Percentiles rank a stretch among this genome's conserved stretches.
These are phyloP conservation scores for Drosophila formosana DNA, from an alignment of 2,888 invertebrate species.

Conservation along the genomic window DNA sequence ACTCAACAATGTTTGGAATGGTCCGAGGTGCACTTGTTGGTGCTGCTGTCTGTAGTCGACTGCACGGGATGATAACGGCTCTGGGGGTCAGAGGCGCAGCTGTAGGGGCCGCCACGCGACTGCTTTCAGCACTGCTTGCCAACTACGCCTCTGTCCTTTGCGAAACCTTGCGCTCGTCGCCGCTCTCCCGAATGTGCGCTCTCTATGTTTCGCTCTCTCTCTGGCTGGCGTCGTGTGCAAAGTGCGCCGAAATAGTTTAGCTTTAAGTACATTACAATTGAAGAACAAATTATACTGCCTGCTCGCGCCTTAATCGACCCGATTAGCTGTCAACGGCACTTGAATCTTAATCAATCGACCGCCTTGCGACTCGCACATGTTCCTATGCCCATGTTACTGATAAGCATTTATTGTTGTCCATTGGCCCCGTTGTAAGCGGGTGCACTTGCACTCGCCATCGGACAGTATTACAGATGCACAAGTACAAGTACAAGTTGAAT, in stretches of 20 bases:
- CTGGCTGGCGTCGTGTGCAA: conserved; percentile 20
- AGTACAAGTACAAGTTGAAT: not conserved
- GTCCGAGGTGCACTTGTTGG: conserved; percentile 19
- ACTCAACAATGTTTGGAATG: conserved; percentile 47
- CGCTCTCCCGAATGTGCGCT: not conserved
- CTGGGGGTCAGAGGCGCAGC: conserved; percentile 25
- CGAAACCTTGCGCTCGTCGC: conserved; percentile 7
- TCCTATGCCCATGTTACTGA: conserved; percentile 39
- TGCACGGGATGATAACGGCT: conserved; percentile 51
- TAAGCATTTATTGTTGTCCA: conserved; percentile 57
- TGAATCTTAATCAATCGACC: conserved; percentile 55
- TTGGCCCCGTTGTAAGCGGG: conserved; percentile 48
- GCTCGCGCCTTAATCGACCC: conserved; percentile 51
- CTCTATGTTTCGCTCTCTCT: not conserved
- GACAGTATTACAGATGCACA: not conserved
- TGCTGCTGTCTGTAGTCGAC: conserved; percentile 31
- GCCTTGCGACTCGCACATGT: conserved; percentile 30
- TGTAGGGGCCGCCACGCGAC: conserved; percentile 2
- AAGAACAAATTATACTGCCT: conserved; percentile 42
- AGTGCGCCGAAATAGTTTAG: conserved; percentile 36
- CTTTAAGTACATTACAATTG: conserved; percentile 50
- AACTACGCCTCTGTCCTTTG: conserved; percentile 19
- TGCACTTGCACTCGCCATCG: conserved; percentile 66
- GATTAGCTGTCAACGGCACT: conserved; percentile 68
- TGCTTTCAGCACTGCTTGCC: not conserved